These are phyloP conservation scores for Sinonovacula constricta DNA, from an alignment of 1,140 invertebrate genomes.

Conservation along the genomic window DNA sequence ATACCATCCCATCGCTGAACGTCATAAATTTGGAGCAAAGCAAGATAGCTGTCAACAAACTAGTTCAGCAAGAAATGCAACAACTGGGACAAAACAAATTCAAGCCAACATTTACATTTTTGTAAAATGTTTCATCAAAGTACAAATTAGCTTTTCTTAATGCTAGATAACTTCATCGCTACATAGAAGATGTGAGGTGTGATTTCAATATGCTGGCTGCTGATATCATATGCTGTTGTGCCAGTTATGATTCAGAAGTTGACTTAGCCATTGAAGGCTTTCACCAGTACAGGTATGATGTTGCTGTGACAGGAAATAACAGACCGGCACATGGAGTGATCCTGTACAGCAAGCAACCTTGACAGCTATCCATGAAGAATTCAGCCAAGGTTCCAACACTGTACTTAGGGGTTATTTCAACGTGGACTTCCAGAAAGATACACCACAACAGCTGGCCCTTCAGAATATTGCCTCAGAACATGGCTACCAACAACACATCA, in stretches of 20 bases:
- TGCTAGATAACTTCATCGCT: background rate
- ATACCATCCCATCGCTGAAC: conserved; percentile 16
- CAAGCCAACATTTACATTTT: background rate
- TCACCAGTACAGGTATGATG: background rate
- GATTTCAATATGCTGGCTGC: background rate
- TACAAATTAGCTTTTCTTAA: conserved; percentile 20
- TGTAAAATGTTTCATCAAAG: conserved; percentile 5
- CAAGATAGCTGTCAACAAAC: conserved; percentile 35
- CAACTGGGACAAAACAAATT: conserved; percentile 8
- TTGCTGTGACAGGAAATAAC: background rate
- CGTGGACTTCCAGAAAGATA: background rate
- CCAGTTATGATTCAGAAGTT: background rate
- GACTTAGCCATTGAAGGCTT: background rate
- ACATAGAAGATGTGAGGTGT: conserved; percentile 4
- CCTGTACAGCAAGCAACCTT: background rate
- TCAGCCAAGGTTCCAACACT: background rate
- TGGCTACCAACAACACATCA: conserved; percentile 9
- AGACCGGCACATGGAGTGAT: background rate
- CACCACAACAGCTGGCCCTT: background rate
- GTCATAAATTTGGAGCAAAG: conserved; percentile 41
- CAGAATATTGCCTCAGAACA: conserved; percentile 9
- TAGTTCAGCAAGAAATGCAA: conserved; percentile 32
- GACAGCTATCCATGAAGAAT: background rate
- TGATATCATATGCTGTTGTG: conserved; percentile 9
- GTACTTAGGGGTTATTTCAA: background rate